Evolutionary conservation across 2,113 vertebrate genomes (phyloP), one percentile per base, ranked within the genome.

Genomic region (Triplophysa siluroides): DNA sequence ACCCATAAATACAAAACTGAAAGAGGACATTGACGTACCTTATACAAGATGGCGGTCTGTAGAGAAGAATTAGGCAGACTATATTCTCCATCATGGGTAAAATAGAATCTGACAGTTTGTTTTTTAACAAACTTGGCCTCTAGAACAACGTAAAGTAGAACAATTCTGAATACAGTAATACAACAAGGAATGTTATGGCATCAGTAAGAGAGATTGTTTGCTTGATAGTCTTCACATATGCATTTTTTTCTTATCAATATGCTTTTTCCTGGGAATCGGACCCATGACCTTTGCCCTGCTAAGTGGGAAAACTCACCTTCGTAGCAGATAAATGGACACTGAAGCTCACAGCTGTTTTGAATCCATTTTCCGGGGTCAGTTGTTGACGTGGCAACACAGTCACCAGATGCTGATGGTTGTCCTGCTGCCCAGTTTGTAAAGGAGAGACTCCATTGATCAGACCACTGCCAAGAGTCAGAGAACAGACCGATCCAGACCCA

Each of bases 391-490:
- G 78, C 21, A 14, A 13, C 54, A 81, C 82, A 84, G 24, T 67
- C 23, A 52, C 33, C 11, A 62, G 66, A 18, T 64, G 16, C 21
- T 2, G 23, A 43, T 66, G 81, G 75, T 56, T 78, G 68, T 21
- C 33, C 72, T 23, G 16, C 3, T 38, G 11, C 43, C 79, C 79
- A 76, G 56, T 69, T 81, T 82, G 75, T 78, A 66, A 14, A 84
- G n/a, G 23, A 29, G 29, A 7, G n/a, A 2, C 2, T 45, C 62
- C 63, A 75, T 2, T 63, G 45, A 1, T 83, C 73, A 69, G 72
- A 76, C 73, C 73, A 81, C 16, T 41, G 19, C 80, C 80, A 81
- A 26, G 38, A 7, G 50, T 81, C 73, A 43, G n/a, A 9, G 9
- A 70, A 81, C 56, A 81, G 58, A n/a, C 80, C 80, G 8, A 81